These are phyloP conservation scores for Ophioninae sp. DNA, from an alignment of 2,888 invertebrate species.

Conservation along the genomic window DNA sequence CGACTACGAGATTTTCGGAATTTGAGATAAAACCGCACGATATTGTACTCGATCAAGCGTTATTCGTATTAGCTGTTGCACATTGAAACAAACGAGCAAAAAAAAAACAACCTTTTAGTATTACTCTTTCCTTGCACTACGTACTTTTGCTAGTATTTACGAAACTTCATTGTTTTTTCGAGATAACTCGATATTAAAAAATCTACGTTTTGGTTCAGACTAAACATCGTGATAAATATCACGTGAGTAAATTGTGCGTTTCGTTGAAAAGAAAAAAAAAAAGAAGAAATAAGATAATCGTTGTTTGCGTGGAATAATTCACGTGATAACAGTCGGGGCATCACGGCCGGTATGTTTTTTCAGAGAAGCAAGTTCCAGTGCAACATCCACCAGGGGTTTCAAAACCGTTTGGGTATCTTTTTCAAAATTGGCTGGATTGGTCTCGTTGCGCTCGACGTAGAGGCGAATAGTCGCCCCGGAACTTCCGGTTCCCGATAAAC, in stretches of 20 bases:
- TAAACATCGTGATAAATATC: slow-evolving; percentile 26
- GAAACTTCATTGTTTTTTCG: background rate
- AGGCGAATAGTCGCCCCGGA: slow-evolving; percentile 98
- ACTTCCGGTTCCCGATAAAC: slow-evolving; percentile 98
- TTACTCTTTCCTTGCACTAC: background rate
- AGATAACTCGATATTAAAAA: slow-evolving; percentile 47
- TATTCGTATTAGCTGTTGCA: background rate
- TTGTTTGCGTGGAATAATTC: slow-evolving; percentile 74
- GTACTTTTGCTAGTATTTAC: background rate
- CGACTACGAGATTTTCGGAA: background rate
- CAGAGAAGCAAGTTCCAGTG: slow-evolving; percentile 91
- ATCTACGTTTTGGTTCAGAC: slow-evolving; percentile 36
- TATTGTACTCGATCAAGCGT: slow-evolving; percentile 4
- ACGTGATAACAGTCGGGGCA: slow-evolving; percentile 98
- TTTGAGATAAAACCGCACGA: slow-evolving; percentile 25
- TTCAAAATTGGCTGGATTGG: slow-evolving; percentile 80
- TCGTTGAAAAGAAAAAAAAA: slow-evolving; percentile 12
- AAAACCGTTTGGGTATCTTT: slow-evolving; percentile 85
- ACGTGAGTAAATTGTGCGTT: slow-evolving; percentile 47
- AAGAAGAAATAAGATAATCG: slow-evolving; percentile 1
- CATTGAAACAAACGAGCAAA: background rate
- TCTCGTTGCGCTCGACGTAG: slow-evolving; percentile 97
- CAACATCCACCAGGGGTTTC: slow-evolving; percentile 93
- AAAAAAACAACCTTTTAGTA: background rate
- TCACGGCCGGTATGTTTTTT: slow-evolving; percentile 92